Conservation (phyloP, 2,797 vertebrate genomes). For the Thripadectes ignobilis region DNA sequence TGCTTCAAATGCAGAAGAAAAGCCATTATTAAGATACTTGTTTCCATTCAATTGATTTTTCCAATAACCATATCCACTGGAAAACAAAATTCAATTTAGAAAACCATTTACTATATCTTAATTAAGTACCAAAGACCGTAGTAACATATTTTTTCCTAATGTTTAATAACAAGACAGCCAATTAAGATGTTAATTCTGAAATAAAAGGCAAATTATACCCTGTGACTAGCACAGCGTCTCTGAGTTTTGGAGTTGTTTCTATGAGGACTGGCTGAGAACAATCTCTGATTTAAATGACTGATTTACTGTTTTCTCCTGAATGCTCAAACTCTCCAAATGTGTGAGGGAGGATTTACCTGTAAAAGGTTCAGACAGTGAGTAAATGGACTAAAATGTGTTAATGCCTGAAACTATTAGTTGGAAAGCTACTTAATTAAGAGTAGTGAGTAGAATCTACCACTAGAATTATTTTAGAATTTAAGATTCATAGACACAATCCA, state of each 20-base stretch:
- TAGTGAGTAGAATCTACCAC: neutral
- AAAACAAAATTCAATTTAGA: constrained; percentile 17
- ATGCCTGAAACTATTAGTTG: neutral
- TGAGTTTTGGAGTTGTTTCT: neutral
- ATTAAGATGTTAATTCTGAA: constrained; percentile 12
- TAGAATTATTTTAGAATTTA: neutral
- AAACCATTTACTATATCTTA: constrained; percentile 16
- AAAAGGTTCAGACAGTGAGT: neutral
- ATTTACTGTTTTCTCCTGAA: neutral
- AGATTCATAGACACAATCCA: neutral
- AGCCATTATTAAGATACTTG: neutral
- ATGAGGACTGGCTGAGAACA: neutral
- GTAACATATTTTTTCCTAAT: neutral
- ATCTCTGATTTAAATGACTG: neutral
- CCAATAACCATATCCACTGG: neutral
- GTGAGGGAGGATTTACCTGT: neutral
- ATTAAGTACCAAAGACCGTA: neutral
- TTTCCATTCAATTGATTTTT: constrained; percentile 27
- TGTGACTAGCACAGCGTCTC: neutral
- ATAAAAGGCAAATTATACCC: neutral
- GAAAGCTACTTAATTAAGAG: neutral
- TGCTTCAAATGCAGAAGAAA: neutral
- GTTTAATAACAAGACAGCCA: neutral
- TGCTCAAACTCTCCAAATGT: neutral
- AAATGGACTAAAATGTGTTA: neutral